Evolutionary conservation across 23 tunicate genomes (phyloP).

Genomic region (Aplidium turbinatum): DNA sequence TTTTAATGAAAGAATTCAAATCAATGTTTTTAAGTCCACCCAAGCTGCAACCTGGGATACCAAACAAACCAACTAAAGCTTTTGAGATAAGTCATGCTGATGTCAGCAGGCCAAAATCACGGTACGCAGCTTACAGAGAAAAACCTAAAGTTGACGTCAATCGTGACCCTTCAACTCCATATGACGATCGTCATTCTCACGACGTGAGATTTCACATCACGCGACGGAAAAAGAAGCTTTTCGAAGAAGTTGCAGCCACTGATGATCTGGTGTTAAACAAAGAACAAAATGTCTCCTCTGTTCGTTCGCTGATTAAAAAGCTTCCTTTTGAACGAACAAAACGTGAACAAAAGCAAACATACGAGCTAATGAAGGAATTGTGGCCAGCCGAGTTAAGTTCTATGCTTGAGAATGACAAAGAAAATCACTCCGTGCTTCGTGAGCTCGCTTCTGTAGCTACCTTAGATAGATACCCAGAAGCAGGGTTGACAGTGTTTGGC

Average conservation of each 20-base stretch:
- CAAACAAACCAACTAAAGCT: slow-evolving; percentile 66
- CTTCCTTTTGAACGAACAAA: slow-evolving; percentile 74
- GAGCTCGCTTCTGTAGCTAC: slow-evolving; percentile 59
- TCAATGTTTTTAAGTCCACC: slow-evolving; percentile 42
- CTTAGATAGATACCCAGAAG: slow-evolving; percentile 42
- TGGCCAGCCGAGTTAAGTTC: slow-evolving; percentile 68
- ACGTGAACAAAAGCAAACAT: slow-evolving; percentile 58
- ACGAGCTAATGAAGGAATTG: slow-evolving; percentile 45
- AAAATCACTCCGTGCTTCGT: slow-evolving; percentile 36
- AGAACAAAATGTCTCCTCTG: slow-evolving; percentile 37
- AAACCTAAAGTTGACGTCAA: slow-evolving; percentile 2
- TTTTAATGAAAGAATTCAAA: slow-evolving; percentile 43
- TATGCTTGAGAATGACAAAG: slow-evolving; percentile 21
- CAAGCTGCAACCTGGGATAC: slow-evolving; percentile 50
- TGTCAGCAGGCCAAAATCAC: slow-evolving; percentile 44
- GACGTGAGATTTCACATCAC: slow-evolving; percentile 42
- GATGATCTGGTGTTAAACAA: slow-evolving; percentile 41
- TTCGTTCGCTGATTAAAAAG: slow-evolving; percentile 36
- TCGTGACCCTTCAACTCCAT: slow-evolving; percentile 42
- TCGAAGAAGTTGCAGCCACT: not conserved
- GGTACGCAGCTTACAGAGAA: slow-evolving; percentile 34
- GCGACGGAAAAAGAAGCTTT: not conserved
- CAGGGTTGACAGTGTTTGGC: slow-evolving; percentile 81
- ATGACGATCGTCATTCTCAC: slow-evolving; percentile 46
- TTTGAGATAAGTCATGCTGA: slow-evolving; percentile 60